A percentile compares a stretch with the other conserved stretches of the same genome.
Conservation (phyloP, 2,797 vertebrate species). For the Bucorvus abyssinicus region DNA sequence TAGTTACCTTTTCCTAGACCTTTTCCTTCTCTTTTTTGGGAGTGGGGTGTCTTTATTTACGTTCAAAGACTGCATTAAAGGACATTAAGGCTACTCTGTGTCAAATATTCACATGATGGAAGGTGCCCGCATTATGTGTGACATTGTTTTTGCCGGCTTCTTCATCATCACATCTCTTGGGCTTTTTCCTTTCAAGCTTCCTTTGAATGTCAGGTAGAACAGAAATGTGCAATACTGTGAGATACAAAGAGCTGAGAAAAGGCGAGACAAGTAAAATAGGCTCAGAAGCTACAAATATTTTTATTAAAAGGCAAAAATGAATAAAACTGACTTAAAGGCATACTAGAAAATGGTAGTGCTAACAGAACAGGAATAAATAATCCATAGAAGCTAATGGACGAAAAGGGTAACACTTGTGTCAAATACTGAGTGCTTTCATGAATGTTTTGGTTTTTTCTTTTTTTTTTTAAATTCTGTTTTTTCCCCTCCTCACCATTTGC, state of each 20-base stretch:
- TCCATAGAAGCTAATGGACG: background rate
- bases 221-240: background rate
- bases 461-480: background rate
- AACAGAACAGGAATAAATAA: conserved; percentile 1
- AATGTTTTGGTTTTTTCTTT: background rate
- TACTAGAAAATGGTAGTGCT: background rate
- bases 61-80: background rate
- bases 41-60: background rate
- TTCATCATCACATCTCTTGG: background rate
- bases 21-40: background rate
- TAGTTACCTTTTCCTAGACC: background rate
- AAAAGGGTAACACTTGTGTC: background rate
- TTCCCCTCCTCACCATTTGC: background rate
- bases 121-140: background rate
- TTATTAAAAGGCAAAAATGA: background rate
- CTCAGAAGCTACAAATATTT: background rate
- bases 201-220: background rate
- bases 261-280: background rate
- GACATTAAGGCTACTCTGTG: background rate
- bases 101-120: background rate
- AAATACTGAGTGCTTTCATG: background rate
- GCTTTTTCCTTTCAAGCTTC: background rate
- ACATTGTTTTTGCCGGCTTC: background rate
- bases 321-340: background rate
- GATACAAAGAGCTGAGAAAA: background rate